Conservation (phyloP, 2,113 vertebrate genomes). For the Ophthalmolycus amberensis region DNA sequence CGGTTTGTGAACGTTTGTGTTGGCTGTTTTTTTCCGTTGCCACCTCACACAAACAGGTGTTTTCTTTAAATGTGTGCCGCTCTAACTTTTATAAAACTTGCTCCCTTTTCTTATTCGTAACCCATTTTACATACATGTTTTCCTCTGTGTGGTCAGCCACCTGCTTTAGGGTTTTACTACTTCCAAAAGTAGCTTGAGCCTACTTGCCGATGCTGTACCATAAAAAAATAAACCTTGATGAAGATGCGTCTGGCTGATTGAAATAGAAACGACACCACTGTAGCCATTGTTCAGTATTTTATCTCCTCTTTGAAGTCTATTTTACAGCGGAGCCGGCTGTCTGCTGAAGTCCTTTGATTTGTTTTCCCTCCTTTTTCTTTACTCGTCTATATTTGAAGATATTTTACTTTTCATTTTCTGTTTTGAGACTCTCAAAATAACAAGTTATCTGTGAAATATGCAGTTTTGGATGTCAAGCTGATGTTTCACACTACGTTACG, state of each 20-base stretch:
- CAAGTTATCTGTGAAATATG: neutral
- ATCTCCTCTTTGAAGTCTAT: conserved; percentile 47
- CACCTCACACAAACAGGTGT: conserved; percentile 52
- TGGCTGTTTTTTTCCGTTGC: conserved; percentile 32
- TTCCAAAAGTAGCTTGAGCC: conserved; percentile 39
- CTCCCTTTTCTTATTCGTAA: conserved; percentile 9
- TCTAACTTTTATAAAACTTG: conserved; percentile 17
- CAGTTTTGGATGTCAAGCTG: neutral
- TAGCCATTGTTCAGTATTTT: conserved; percentile 40
- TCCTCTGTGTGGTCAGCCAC: conserved; percentile 50
- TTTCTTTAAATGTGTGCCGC: conserved; percentile 19
- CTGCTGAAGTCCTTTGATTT: neutral
- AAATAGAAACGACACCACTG: conserved; percentile 42
- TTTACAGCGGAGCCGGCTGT: conserved; percentile 26
- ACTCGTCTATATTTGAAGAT: neutral
- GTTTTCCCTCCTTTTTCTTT: neutral
- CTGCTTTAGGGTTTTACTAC: conserved; percentile 56
- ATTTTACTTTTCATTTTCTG: neutral
- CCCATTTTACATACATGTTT: conserved; percentile 15
- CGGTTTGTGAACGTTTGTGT: conserved; percentile 15
- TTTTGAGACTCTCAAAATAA: neutral
- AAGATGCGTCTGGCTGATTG: conserved; percentile 31
- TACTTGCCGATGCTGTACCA: conserved; percentile 25
- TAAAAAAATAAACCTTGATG: conserved; percentile 24
- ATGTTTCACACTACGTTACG: neutral